Evolutionary conservation across 2,113 vertebrate genomes (phyloP), one percentile per base, ranked within the genome.

Genomic region (Salvelinus namaycush): DNA sequence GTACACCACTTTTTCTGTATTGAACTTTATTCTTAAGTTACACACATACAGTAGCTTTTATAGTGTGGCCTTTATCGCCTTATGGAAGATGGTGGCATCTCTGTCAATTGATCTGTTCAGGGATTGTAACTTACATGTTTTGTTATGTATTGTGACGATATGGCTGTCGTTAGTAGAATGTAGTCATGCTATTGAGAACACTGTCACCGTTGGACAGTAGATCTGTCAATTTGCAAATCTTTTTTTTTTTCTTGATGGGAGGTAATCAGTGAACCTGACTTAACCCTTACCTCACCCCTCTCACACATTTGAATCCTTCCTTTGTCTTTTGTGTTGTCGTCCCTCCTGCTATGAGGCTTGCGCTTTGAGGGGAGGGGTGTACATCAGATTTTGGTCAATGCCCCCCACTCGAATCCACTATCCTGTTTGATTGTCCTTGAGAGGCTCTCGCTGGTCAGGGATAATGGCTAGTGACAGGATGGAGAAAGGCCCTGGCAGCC

Each of bases 391-490:
- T 80, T 48, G 67, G 34, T 70, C 51, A 70, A 75, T 64, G 31
- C 70, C 67, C 73, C 57, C 64, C 57, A 34, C 82, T 80, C 70
- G 44, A 39, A 76, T 48, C 29, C 62, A 66, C 20, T 3, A 74
- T 70, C 65, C 27, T 51, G 51, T 71, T 51, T 2, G 83, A 78
- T 75, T 84, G 76, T 86, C 81, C 14, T 78, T 90, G 82, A 90
- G 86, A 83, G 84, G 79, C 68, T 76, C 81, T 76, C 24, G 77
- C 72, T 81, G 87, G 81, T 86, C 81, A 91, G 81, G 78, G 85
- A 86, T 93, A 93, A 93, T 92, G 81, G 86, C 84, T 91, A 89
- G 79, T 92, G 89, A 94, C 91, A 92, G 88, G 88, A 81, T 76
- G 84, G 90, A 93, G 90, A 90, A 92, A 91, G 80, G 86, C 71